Conservation (phyloP, 92 coral and sea anemone genomes). For the Parazoanthus atlanticus region DNA sequence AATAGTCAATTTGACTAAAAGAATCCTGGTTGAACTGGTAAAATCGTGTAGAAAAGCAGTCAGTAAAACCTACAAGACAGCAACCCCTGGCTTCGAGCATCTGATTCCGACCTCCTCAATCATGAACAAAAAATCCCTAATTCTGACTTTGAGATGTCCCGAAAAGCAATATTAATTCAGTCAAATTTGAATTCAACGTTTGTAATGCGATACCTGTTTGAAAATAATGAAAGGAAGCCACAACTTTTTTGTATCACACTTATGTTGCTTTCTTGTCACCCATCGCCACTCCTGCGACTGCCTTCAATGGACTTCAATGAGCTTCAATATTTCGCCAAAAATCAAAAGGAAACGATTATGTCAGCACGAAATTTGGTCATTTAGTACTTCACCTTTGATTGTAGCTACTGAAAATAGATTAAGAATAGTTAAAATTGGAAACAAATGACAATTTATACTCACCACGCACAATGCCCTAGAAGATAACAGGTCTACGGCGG, state of each 20-base stretch:
- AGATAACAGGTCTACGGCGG: slow-evolving; percentile 50
- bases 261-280: slow-evolving; percentile 35
- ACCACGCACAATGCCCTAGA: slow-evolving; percentile 30
- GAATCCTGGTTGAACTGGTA: too few species aligned
- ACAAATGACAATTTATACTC: slow-evolving; percentile 39
- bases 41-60: too few species aligned
- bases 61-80: too few species aligned
- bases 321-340: background rate
- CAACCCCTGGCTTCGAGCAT: too few species aligned
- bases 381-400: slow-evolving; percentile 38
- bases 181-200: too few species aligned
- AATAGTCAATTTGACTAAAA: too few species aligned
- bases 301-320: background rate
- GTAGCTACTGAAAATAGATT: background rate
- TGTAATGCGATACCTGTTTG: too few species aligned
- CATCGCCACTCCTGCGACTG: slow-evolving; percentile 1
- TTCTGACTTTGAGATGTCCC: too few species aligned
- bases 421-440: background rate
- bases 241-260: background rate
- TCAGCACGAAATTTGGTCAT: slow-evolving; percentile 2
- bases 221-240: too few species aligned
- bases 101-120: too few species aligned
- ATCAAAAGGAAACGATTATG: slow-evolving; percentile 6
- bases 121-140: too few species aligned
- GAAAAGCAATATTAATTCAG: too few species aligned